Percentiles rank a stretch among this genome's conserved stretches.
Evolutionary conservation across 64 coral and sea anemone species (phyloP).

Genomic region (Anthopleura sola): DNA sequence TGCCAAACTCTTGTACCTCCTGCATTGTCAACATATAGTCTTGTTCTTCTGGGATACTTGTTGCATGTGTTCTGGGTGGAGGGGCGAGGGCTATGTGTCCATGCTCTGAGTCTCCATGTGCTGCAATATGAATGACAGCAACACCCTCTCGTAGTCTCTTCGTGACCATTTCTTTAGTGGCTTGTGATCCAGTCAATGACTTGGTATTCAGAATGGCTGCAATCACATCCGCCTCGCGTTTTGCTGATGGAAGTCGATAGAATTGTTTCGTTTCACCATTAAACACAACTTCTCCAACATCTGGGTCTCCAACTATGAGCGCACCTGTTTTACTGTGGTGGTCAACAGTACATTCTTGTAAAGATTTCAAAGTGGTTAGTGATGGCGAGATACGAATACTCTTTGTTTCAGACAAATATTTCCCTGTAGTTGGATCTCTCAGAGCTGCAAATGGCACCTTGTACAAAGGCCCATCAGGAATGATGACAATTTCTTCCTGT

Average conservation of each 20-base stretch:
- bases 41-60: slow-evolving; percentile 9
- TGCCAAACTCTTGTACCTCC: slow-evolving; percentile 15
- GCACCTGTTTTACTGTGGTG: slow-evolving; percentile 4
- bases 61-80: background rate
- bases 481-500: slow-evolving; percentile 35
- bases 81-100: slow-evolving; percentile 30
- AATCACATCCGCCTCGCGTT: slow-evolving; percentile 14
- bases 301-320: slow-evolving; percentile 44
- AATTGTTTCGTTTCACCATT: background rate
- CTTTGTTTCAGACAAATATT: slow-evolving; percentile 36
- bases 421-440: background rate
- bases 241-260: background rate
- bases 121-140: slow-evolving; percentile 31
- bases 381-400: slow-evolving; percentile 30
- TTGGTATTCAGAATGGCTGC: background rate
- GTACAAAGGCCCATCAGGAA: slow-evolving; percentile 45
- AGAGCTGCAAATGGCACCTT: slow-evolving; percentile 40
- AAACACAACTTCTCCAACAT: background rate
- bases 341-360: slow-evolving; percentile 6
- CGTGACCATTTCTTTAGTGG: slow-evolving; percentile 15
- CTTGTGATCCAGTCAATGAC: slow-evolving; percentile 8
- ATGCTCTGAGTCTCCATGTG: slow-evolving; percentile 27
- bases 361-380: slow-evolving; percentile 13
- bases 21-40: slow-evolving; percentile 44
- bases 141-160: background rate